Evolutionary conservation across 2,113 vertebrate genomes (phyloP).

Genomic region (Rhagologus leucostigma): DNA sequence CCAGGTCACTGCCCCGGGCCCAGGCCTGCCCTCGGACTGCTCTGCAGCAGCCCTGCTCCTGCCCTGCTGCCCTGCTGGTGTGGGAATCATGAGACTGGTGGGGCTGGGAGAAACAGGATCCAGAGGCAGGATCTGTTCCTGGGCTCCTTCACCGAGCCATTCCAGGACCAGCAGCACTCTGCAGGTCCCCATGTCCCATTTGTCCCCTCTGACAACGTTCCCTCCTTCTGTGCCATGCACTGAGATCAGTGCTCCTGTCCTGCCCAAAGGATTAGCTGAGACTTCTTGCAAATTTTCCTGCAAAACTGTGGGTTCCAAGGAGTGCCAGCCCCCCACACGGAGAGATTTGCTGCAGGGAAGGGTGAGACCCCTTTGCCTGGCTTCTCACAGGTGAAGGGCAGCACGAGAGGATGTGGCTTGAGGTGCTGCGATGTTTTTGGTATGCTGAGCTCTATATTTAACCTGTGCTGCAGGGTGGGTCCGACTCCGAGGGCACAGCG

Average conservation of each 20-base stretch:
- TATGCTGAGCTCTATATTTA: background rate
- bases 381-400: background rate
- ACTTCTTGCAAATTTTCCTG: background rate
- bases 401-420: constrained; percentile 15
- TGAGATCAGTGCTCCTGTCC: background rate
- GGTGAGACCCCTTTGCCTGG: background rate
- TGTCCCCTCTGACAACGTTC: background rate
- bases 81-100: fast-evolving
- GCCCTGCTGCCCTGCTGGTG: background rate
- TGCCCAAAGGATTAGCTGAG: background rate
- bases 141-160: background rate
- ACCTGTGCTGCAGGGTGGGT: background rate
- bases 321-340: fast-evolving
- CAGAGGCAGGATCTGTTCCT: background rate
- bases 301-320: background rate
- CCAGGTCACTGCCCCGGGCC: background rate
- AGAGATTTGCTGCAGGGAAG: background rate
- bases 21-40: background rate
- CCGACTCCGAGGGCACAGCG: background rate
- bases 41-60: background rate
- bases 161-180: background rate
- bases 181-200: background rate
- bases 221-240: background rate
- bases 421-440: background rate
- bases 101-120: background rate